Evolutionary conservation across 2,797 vertebrate species (phyloP).

Genomic region (Steatocranus sp.): DNA sequence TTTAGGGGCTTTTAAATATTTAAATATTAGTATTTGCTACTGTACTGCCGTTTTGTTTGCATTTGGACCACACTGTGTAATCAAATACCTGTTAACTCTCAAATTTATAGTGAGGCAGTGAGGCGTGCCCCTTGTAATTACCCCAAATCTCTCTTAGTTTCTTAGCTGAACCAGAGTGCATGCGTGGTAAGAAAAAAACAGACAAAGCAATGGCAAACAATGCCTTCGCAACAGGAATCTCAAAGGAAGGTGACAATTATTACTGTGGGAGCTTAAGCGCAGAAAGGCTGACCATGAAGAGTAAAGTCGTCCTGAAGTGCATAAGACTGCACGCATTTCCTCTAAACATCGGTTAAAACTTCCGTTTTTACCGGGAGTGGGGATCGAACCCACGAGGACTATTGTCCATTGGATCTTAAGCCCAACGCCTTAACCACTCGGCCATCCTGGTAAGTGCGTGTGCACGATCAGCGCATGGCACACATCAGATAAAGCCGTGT

Average conservation of each 20-base stretch:
- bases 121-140: neutral
- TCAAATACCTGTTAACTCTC: neutral
- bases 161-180: neutral
- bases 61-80: neutral
- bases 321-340: neutral
- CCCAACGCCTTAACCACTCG: constrained; percentile 71
- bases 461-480: accelerated
- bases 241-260: neutral
- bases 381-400: constrained; percentile 62
- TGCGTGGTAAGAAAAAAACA: neutral
- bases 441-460: constrained; percentile 44
- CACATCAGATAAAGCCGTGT: neutral
- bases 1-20: neutral
- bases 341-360: neutral
- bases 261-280: neutral
- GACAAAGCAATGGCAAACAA: neutral
- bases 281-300: neutral
- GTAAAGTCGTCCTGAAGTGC: no score
- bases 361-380: constrained; percentile 37
- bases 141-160: neutral
- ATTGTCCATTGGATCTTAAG: constrained; percentile 67
- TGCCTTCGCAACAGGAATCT: neutral
- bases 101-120: neutral
- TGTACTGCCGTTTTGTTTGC: neutral
- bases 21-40: neutral